phyloP scores from a whole-genome alignment of 2,113 vertebrate species.

The Empidonax alnorum region DNA sequence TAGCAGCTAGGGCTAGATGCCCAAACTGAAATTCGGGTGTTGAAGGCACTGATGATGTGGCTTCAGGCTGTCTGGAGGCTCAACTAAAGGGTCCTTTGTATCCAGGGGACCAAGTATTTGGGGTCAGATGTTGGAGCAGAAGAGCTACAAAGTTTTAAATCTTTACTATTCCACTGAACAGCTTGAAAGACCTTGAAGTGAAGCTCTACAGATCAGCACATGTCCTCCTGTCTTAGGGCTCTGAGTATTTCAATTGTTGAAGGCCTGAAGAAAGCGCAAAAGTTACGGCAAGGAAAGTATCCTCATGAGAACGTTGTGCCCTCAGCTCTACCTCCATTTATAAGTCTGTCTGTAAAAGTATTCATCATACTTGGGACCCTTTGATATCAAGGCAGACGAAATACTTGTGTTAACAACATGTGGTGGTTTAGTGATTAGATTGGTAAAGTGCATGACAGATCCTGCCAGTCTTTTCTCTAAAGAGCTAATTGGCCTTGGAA shows the following conservation, averaged over 20 bases:
- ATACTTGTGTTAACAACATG: not conserved
- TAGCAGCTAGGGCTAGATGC: not conserved
- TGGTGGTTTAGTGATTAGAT: not conserved
- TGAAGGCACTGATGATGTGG: not conserved
- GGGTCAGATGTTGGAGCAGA: not conserved
- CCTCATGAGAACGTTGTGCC: not conserved
- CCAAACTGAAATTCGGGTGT: fast-evolving
- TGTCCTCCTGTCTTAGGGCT: not conserved
- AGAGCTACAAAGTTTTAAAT: not conserved
- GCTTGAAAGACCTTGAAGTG: not conserved
- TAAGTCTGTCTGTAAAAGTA: not conserved
- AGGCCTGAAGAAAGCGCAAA: not conserved
- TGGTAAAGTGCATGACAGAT: not conserved
- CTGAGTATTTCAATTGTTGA: not conserved
- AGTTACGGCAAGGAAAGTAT: fast-evolving
- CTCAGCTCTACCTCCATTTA: not conserved
- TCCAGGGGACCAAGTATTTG: not conserved
- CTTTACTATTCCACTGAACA: not conserved
- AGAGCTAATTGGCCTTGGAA: not conserved
- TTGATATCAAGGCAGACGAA: not conserved
- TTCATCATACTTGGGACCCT: not conserved
- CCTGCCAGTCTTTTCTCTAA: not conserved
- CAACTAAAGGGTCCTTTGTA: not conserved
- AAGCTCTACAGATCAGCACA: not conserved
- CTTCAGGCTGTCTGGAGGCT: not conserved